phyloP scores from a whole-genome alignment of 1,140 invertebrate genomes.

The Cepaea nemoralis region DNA sequence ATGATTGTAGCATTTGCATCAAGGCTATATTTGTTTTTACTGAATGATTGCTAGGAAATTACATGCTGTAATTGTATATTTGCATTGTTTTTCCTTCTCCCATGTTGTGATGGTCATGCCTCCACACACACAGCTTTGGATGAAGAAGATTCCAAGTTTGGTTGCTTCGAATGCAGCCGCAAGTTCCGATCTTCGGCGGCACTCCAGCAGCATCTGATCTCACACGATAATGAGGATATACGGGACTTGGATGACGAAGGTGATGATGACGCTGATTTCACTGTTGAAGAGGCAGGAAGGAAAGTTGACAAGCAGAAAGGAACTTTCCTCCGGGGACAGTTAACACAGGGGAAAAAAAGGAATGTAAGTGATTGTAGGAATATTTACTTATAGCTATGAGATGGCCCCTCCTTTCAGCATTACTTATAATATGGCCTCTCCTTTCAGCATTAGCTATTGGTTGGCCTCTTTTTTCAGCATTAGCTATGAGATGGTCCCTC shows the following conservation, averaged over 20 bases:
- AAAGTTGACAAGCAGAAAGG: conserved; percentile 35
- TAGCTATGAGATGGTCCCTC: no score
- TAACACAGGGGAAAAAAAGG: conserved; percentile 25
- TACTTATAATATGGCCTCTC: no score
- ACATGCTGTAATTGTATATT: no score
- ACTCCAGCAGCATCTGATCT: conserved; percentile 75
- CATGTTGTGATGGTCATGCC: no score
- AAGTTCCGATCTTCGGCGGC: conserved; percentile 74
- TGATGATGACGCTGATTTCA: conserved; percentile 8
- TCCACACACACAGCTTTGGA: conserved; percentile 60
- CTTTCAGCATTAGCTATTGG: no score
- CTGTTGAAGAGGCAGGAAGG: conserved; percentile 17
- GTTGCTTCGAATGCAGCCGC: conserved; percentile 77
- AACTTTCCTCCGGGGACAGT: conserved; percentile 1
- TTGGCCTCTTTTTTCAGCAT: no score
- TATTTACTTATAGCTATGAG: no score
- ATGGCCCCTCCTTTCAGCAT: no score
- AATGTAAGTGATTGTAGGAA: conserved; percentile 9
- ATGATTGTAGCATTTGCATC: no score
- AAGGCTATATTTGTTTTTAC: no score
- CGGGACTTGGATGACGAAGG: conserved; percentile 34
- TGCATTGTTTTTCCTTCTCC: no score
- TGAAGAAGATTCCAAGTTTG: conserved; percentile 67
- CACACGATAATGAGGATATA: conserved; percentile 71
- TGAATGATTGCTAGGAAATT: no score